Evolutionary conservation across 2,888 invertebrate species (phyloP).

Genomic region (Ichneumon xanthorius): DNA sequence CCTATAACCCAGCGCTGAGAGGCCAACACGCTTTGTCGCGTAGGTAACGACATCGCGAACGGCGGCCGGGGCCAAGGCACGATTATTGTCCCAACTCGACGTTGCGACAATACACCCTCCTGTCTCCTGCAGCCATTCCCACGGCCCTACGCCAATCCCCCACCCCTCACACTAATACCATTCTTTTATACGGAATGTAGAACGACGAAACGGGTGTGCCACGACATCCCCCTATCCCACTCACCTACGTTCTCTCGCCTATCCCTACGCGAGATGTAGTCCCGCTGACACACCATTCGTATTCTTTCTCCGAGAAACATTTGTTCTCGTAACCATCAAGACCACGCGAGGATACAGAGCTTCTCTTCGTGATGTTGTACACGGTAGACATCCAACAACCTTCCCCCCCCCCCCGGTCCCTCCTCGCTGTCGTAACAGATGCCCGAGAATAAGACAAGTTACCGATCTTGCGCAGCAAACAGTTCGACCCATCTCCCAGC

Average conservation of each 20-base stretch:
- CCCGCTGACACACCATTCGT: slow-evolving; percentile 60
- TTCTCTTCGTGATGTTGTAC: slow-evolving; percentile 49
- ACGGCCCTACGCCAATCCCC: slow-evolving; percentile 42
- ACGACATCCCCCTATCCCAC: background rate
- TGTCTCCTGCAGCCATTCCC: slow-evolving; percentile 59
- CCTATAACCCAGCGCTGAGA: slow-evolving; percentile 20
- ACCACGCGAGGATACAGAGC: slow-evolving; percentile 58
- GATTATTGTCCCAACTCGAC: slow-evolving; percentile 65
- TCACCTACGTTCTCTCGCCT: slow-evolving; percentile 18
- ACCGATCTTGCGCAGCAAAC: slow-evolving; percentile 40
- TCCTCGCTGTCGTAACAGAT: slow-evolving; percentile 32
- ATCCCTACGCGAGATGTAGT: slow-evolving; percentile 52
- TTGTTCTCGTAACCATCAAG: slow-evolving; percentile 63
- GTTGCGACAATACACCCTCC: slow-evolving; percentile 53
- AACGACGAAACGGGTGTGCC: slow-evolving; percentile 40
- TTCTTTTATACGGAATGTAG: slow-evolving; percentile 56
- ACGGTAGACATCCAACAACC: background rate
- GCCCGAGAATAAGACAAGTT: slow-evolving; percentile 54
- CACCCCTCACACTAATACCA: slow-evolving; percentile 27
- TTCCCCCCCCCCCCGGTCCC: background rate
- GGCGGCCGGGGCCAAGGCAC: slow-evolving; percentile 33
- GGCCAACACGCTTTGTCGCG: slow-evolving; percentile 54
- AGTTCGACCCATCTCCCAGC: slow-evolving; percentile 19
- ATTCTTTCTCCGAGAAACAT: slow-evolving; percentile 61
- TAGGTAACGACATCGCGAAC: slow-evolving; percentile 45